Base-by-base conservation (phyloP, 1,140 invertebrate genomes). In the Limonius californicus region DNA sequence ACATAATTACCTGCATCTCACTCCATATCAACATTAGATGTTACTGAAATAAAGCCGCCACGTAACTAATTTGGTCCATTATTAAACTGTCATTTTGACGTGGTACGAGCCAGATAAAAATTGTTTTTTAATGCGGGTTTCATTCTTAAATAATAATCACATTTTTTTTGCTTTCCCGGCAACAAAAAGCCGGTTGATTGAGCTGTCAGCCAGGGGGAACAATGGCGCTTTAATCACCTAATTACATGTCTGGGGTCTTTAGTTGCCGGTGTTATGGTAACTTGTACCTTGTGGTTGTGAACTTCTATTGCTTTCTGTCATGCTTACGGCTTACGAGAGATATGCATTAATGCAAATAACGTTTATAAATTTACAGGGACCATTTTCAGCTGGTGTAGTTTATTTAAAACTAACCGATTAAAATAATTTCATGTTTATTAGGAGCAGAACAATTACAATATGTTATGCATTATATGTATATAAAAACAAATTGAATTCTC, bases 151-250 rank as follows among this genome's bases (percentile, higher is more conserved):
- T 68, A 70, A 70, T 68, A 67, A 70, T 70, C 68, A 65, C 54
- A 19, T 39, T 62, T 57, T 66, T 63, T 64, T 64, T 61, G 59
- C 63, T 64, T 62, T 50, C 57, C 54, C 15, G 21, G 42, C 32
- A 67, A 70, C 66, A 70, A 70, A 70, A 66, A 68, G 64, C 66
- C 61, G 60, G 61, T 65, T 70, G 68, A 70, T 70, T 70, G 68
- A 70, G 68, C 68, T 70, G 68, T 70, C 68, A 70, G 68, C 68
- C 67, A 20, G 20, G 63, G 63, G 66, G 62, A 70, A 70, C 68
- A 68, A 68, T 68, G 64, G 64, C 64, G 62, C 62, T 70, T 68
- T 70, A 70, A 70, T 70, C 68, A 70, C 64, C 68, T 70, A 70
- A 70, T 70, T 70, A 70, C 66, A 70, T 66, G 68, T 70, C 68